A percentile compares a stretch with the other conserved stretches of the same genome.
Evolutionary conservation across 2,113 vertebrate species (phyloP).

Genomic region (Lanius ludovicianus): DNA sequence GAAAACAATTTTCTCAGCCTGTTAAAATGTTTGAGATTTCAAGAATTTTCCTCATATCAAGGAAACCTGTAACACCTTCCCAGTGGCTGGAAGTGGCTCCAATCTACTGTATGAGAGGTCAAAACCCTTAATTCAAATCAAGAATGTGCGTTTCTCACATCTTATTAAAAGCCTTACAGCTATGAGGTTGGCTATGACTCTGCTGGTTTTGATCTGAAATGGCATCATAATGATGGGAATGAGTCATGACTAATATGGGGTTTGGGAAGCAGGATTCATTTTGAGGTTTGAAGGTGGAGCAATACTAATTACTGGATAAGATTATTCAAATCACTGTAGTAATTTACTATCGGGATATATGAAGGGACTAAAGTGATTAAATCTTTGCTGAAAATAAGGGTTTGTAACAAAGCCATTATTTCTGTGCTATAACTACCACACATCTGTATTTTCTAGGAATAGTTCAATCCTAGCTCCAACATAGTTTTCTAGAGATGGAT

Average conservation of each 20-base stretch:
- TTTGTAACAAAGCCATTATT: neutral
- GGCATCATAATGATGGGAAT: neutral
- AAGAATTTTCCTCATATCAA: neutral
- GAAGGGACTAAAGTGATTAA: neutral
- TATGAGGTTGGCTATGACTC: neutral
- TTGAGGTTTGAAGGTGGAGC: neutral
- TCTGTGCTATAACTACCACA: neutral
- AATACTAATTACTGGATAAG: neutral
- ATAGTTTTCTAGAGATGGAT: neutral
- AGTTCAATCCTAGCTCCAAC: neutral
- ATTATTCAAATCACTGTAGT: neutral
- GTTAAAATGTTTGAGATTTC: conserved; percentile 19
- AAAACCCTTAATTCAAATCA: neutral
- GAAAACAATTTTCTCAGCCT: conserved; percentile 36
- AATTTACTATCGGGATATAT: neutral
- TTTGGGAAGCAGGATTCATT: neutral
- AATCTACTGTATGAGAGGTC: neutral
- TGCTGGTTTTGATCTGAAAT: neutral
- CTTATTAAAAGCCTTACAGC: neutral
- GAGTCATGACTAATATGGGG: neutral
- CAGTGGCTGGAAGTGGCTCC: neutral
- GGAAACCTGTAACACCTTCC: neutral
- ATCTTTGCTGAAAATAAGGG: neutral
- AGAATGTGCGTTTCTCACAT: neutral
- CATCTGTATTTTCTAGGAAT: neutral